Percentiles rank a stretch among this genome's conserved stretches.
phyloP scores from a whole-genome alignment of 2,797 vertebrate species.

The Crocidura indochinensis region DNA sequence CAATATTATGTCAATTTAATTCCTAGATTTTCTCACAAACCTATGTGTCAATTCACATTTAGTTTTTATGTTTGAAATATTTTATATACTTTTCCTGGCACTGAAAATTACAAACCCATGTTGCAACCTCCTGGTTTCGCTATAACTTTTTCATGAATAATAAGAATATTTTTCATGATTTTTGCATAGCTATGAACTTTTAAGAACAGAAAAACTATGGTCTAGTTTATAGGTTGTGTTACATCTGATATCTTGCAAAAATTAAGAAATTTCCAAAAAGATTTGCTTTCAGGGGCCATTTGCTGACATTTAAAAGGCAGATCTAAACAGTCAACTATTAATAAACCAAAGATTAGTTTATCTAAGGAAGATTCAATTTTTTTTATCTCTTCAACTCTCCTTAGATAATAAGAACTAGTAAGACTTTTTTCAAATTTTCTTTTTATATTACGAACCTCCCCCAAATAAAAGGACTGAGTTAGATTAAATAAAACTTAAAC shows the following conservation, averaged over 20 bases:
- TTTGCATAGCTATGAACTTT: not conserved
- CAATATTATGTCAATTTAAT: not conserved
- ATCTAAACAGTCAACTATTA: not conserved
- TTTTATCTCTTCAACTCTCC: not conserved
- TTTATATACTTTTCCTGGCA: no score
- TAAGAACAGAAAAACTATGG: not conserved
- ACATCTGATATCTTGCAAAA: no score
- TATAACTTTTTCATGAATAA: not conserved
- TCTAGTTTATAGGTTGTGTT: no score
- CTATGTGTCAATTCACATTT: no score
- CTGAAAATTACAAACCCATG: not conserved
- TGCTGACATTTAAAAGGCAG: not conserved
- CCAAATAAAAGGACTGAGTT: no score
- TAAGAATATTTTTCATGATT: not conserved
- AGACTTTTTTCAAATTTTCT: no score
- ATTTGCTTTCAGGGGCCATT: not conserved
- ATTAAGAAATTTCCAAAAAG: not conserved
- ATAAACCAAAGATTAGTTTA: not conserved
- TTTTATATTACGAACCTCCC: no score
- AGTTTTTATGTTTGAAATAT: no score
- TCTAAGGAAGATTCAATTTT: not conserved
- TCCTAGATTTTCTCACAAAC: not conserved
- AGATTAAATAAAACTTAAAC: no score
- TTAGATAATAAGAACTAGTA: not conserved
- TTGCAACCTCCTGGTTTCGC: not conserved